Evolutionary conservation across 2,797 vertebrate genomes (phyloP), one percentile per base, ranked within the genome.

Genomic region (Poecilia gillii): DNA sequence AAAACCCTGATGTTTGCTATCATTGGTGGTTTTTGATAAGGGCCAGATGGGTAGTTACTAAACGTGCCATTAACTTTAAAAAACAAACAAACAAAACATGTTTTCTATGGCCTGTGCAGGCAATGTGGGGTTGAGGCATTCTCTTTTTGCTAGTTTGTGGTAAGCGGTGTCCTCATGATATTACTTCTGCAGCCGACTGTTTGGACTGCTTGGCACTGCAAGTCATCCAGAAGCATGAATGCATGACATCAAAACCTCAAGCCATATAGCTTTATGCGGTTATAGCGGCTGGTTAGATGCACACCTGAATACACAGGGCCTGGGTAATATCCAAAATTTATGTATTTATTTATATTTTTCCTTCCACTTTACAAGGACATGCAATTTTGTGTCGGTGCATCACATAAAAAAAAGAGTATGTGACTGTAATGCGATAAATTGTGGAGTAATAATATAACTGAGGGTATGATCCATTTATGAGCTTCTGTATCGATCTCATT

Each of bases 161-260:
- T 91, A 83, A 96, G 92, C 81, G 93, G 49, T 4, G 98, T 99
- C 94, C 80, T 97, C 77, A 96, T 91, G 85, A 98, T 98, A 91
- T 95, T 98, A 79, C 98, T 99, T n/a, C 95, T 99, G 79, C 97
- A 98, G 88, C 94, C 99, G 6, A 96, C 98, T 31, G 91, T 99
- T 53, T 96, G 33, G 97, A 91, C 94, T 99, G 98, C 94, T 99
- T 90, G 97, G 98, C 85, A 93, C 95, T 79, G 94, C 99, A 93
- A 97, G 98, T 97, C 80, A 86, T 98, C 89, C 98, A 99, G 1
- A 97, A 99, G 12, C 97, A 99, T 47, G 97, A 99, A 90, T 99
- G 99, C 20, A 98, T 98, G 98, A 99, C 83, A 97, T 99, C 90
- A 99, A 99, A 94, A 97, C 98, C 3, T 97, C 97, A 71, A 99